Base-by-base conservation (phyloP, 1,140 invertebrate species). In the Conus ventricosus region DNA sequence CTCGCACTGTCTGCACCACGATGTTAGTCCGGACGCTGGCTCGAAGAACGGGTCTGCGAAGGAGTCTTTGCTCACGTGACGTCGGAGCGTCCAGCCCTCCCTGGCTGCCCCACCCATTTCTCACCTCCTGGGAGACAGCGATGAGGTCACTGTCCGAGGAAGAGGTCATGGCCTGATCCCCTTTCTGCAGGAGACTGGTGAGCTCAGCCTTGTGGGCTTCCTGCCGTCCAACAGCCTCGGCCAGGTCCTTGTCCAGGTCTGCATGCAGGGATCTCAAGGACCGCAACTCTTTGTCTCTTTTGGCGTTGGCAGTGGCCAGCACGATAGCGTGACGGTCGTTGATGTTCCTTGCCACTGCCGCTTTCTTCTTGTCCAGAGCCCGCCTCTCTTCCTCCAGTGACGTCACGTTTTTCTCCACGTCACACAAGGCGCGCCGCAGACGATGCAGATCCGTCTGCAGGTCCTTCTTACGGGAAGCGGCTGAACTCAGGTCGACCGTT, bases 41-140 rank as follows among this genome's bases (percentile, higher is more conserved):
- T 8, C 23, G 54, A 23, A 60, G 55, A 17, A 60, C 57, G 4
- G 55, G 55, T 11, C 55, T 17, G 27, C n/a, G 15, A 5, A 84
- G 13, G 17, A n/a, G 15, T 23, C 23, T n/a, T 4, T 60, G 20
- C 4, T 15, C 20, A 1, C 5, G 7, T 27, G 55, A 27, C 55
- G 82, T 84, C 20, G 27, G 55, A 8, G 51, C 53, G 11, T 83
- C 8, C 54, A 84, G 5, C 7, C 17, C 55, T 51, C 63, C 20
- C 27, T 25, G n/a, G 25, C 82, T 63, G 5, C n/a, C 82, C 5
- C 82, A 55, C 8, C 82, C 82, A 13, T 1, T 15, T 27, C 82
- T 84, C 57, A 84, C 63, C 82, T 84, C 82, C n/a, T 17, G 6
- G 23, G 55, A 55, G 4, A 84, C 82, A 63, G 82, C 25, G 23